phyloP scores from a whole-genome alignment of 2,113 vertebrate species.

The Micronycteris hirsuta region DNA sequence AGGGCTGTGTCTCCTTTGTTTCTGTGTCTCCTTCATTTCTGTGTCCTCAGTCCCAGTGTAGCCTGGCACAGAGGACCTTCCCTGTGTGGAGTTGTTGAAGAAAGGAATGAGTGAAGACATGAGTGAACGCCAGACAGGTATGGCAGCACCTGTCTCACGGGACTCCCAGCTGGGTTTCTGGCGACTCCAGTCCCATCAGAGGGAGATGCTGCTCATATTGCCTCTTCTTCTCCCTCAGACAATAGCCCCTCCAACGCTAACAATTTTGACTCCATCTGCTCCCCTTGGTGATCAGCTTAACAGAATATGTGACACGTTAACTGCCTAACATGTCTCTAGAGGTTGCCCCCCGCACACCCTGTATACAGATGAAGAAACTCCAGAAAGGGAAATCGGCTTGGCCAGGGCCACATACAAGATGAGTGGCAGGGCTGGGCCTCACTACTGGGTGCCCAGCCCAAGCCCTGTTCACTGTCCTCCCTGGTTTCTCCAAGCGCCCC shows the following conservation, averaged over 20 bases:
- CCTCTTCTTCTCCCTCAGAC: background rate
- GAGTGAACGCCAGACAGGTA: background rate
- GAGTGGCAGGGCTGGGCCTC: background rate
- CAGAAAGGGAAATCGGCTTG: background rate
- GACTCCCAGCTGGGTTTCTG: background rate
- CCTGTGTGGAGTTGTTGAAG: background rate
- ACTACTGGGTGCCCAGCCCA: background rate
- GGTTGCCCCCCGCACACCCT: background rate
- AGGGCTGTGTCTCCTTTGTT: background rate
- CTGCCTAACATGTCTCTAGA: background rate
- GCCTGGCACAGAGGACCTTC: background rate
- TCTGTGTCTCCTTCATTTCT: too few species aligned
- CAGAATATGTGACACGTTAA: background rate
- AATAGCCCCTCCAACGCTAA: background rate
- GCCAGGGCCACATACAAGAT: background rate
- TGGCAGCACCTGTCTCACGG: background rate
- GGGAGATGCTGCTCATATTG: background rate
- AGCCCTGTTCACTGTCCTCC: background rate
- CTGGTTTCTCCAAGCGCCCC: background rate
- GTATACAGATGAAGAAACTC: background rate
- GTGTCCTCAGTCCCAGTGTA: background rate
- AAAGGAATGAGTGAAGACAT: background rate
- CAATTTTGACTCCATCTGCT: background rate
- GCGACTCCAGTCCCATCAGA: background rate
- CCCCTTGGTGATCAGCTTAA: background rate